Conservation (phyloP, 2,797 vertebrate species). For the Nyctibius grandis region DNA sequence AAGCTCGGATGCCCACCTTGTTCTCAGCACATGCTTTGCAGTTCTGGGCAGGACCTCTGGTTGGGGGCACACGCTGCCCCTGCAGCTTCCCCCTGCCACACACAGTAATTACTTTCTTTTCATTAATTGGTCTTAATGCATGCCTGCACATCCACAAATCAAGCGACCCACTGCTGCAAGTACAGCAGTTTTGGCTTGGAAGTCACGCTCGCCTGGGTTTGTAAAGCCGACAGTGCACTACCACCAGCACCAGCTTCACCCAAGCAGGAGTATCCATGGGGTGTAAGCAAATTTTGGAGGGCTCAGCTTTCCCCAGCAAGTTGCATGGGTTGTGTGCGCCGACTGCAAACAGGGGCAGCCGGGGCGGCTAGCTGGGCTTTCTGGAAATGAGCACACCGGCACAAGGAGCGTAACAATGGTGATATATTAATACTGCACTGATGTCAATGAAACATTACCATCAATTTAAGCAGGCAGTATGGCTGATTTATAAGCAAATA, state of each 20-base stretch:
- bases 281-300: neutral
- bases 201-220: neutral
- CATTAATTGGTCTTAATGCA: conserved; percentile 29
- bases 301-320: neutral
- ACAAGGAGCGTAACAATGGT: neutral
- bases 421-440: neutral
- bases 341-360: accelerated
- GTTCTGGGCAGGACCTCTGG: neutral
- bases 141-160: neutral
- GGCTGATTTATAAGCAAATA: conserved; percentile 56
- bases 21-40: neutral
- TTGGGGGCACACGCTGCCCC: neutral
- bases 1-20: neutral
- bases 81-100: neutral
- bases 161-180: neutral
- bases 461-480: conserved; percentile 16
- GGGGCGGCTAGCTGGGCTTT: accelerated
- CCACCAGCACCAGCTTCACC: neutral
- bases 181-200: neutral
- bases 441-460: conserved; percentile 18
- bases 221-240: neutral
- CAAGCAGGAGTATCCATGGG: accelerated
- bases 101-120: conserved; percentile 16
- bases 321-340: neutral
- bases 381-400: neutral